These are phyloP conservation scores for Drosophila anomalata DNA, from an alignment of 2,888 invertebrate genomes.

Conservation along the genomic window DNA sequence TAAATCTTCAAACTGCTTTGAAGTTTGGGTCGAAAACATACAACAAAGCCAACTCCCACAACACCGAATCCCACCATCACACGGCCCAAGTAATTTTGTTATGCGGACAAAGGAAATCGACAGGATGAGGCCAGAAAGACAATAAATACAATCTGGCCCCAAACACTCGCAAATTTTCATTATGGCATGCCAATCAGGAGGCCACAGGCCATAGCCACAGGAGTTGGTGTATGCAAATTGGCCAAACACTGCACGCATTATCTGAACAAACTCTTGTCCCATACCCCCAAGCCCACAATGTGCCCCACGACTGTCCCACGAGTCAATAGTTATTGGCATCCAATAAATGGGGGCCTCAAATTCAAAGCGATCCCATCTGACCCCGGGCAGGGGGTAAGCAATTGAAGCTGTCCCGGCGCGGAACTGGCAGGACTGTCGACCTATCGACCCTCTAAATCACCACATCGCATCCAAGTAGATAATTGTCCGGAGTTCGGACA, in stretches of 20 bases:
- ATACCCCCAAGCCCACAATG: background rate
- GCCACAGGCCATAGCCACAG: slow-evolving; percentile 24
- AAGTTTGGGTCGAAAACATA: slow-evolving; percentile 8
- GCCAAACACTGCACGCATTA: slow-evolving; percentile 44
- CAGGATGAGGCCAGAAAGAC: slow-evolving; percentile 8
- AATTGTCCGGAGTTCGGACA: slow-evolving; percentile 11
- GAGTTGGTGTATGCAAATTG: slow-evolving; percentile 51
- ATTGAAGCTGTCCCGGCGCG: slow-evolving; percentile 28
- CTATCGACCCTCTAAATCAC: slow-evolving; percentile 58
- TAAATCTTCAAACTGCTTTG: slow-evolving; percentile 22
- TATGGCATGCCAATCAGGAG: slow-evolving; percentile 47
- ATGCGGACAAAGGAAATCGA: slow-evolving; percentile 33
- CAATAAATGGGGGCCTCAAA: slow-evolving; percentile 63
- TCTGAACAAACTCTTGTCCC: background rate
- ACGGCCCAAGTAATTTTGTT: slow-evolving; percentile 17
- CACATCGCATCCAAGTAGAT: background rate
- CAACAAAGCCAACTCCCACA: slow-evolving; percentile 6
- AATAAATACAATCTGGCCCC: slow-evolving; percentile 47
- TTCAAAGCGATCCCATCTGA: slow-evolving; percentile 52
- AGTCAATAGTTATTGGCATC: slow-evolving; percentile 66
- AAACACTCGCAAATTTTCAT: slow-evolving; percentile 44
- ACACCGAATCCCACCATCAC: background rate
- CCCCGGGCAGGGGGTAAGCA: slow-evolving; percentile 1
- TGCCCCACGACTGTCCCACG: background rate
- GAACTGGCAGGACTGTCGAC: slow-evolving; percentile 30